Percentiles rank a stretch among this genome's conserved stretches.
phyloP scores from a whole-genome alignment of 2,797 vertebrate genomes.

The Anguilla obscura region DNA sequence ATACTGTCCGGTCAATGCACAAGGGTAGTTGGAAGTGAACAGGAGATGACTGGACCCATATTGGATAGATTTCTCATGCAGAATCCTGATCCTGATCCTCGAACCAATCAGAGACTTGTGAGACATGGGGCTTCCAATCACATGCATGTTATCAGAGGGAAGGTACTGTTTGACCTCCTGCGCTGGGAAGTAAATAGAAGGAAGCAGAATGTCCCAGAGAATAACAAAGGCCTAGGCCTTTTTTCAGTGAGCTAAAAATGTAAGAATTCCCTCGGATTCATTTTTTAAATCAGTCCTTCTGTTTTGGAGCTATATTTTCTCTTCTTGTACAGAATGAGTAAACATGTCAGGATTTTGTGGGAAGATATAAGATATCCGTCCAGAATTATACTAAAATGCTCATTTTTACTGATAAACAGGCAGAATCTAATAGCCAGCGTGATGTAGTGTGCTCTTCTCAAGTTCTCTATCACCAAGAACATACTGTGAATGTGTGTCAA shows the following conservation, averaged over 20 bases:
- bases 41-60: conserved; percentile 3
- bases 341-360: not conserved
- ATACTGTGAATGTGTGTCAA: not conserved
- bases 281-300: not conserved
- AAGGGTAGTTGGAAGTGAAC: not conserved
- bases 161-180: not conserved
- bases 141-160: not conserved
- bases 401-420: no score
- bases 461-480: no score
- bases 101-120: not conserved
- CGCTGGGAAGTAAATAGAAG: not conserved
- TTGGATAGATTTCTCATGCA: not conserved
- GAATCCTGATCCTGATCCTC: not conserved
- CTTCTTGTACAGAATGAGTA: not conserved
- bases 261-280: not conserved
- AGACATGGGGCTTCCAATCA: not conserved
- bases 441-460: not conserved
- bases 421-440: not conserved
- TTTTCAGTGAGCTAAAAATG: not conserved
- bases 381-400: no score
- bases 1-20: not conserved
- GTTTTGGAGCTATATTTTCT: not conserved
- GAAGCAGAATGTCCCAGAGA: not conserved
- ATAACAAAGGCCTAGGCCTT: not conserved
- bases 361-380: not conserved